A percentile compares a stretch with the other conserved stretches of the same genome.
These are phyloP conservation scores for Orthonevra nobilis DNA, from an alignment of 2,888 invertebrate species.

Conservation along the genomic window DNA sequence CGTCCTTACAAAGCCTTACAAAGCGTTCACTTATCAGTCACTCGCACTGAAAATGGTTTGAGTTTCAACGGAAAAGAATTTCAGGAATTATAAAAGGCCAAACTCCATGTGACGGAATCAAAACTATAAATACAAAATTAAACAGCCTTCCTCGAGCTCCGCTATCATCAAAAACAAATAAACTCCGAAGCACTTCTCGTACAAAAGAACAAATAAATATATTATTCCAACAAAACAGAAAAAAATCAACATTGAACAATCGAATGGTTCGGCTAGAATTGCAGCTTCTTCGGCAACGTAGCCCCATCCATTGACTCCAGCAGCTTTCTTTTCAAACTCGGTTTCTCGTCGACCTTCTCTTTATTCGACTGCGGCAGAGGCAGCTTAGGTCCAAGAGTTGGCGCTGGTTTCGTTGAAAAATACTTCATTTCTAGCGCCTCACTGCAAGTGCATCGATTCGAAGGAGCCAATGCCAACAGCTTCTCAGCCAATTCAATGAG, in stretches of 20 bases:
- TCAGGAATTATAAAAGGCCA: too few species aligned
- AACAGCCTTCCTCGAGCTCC: too few species aligned
- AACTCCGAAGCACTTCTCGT: too few species aligned
- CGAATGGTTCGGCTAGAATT: constrained; percentile 80
- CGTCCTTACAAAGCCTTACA: too few species aligned
- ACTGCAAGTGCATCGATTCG: constrained; percentile 89
- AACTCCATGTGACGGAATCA: too few species aligned
- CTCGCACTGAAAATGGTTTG: too few species aligned
- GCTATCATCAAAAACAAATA: too few species aligned
- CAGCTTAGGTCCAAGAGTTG: constrained; percentile 90
- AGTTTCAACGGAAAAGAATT: too few species aligned
- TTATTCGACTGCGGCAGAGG: constrained; percentile 81
- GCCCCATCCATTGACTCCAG: constrained; percentile 83
- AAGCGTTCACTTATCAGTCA: too few species aligned
- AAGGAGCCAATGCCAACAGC: constrained; percentile 90
- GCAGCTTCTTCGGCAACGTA: constrained; percentile 82
- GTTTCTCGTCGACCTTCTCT: constrained; percentile 80
- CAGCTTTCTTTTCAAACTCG: constrained; percentile 85
- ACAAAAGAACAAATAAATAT: constrained; percentile 40
- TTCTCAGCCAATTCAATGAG: constrained; percentile 89
- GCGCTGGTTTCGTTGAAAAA: constrained; percentile 94
- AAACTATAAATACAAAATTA: too few species aligned
- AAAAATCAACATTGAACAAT: neutral
- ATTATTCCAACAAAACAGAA: constrained; percentile 28
- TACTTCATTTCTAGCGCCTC: constrained; percentile 94